These are phyloP conservation scores for Alosa sapidissima DNA, from an alignment of 2,797 vertebrate species.

Conservation along the genomic window DNA sequence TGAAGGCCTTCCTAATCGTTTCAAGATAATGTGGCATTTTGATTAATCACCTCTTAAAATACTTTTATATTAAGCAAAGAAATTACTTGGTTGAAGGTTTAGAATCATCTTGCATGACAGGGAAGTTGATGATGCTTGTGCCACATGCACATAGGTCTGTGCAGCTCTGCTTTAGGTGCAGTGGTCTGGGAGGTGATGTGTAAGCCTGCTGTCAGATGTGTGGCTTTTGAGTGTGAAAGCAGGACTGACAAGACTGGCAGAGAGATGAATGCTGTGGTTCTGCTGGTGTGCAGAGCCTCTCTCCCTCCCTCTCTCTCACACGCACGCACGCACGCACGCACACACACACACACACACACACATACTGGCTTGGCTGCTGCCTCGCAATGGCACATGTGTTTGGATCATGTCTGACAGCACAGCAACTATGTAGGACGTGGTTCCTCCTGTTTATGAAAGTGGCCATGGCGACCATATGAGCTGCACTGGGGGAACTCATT, in stretches of 20 bases:
- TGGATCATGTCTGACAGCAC: conserved; percentile 79
- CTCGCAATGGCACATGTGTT: conserved; percentile 75
- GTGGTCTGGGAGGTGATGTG: background rate
- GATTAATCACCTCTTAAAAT: too few relatives aligned
- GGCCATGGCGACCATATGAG: conserved; percentile 75
- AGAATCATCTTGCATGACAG: background rate
- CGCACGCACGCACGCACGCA: background rate
- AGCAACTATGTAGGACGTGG: conserved; percentile 78
- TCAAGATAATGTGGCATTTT: background rate
- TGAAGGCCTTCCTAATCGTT: background rate
- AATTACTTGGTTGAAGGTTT: background rate
- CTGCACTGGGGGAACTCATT: conserved; percentile 65
- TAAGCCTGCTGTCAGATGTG: background rate
- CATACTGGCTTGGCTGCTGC: conserved; percentile 55
- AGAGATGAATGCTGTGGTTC: conserved; percentile 18
- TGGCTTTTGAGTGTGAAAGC: conserved; percentile 10
- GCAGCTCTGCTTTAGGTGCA: background rate
- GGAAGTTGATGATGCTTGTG: background rate
- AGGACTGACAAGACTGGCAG: background rate
- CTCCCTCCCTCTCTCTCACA: conserved; percentile 47
- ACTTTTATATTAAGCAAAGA: background rate
- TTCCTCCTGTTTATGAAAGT: conserved; percentile 77
- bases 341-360: background rate
- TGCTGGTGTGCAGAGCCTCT: conserved; percentile 33
- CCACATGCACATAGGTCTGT: background rate